These are phyloP conservation scores for Piprites chloris DNA, from an alignment of 2,113 vertebrate species.

Conservation along the genomic window DNA sequence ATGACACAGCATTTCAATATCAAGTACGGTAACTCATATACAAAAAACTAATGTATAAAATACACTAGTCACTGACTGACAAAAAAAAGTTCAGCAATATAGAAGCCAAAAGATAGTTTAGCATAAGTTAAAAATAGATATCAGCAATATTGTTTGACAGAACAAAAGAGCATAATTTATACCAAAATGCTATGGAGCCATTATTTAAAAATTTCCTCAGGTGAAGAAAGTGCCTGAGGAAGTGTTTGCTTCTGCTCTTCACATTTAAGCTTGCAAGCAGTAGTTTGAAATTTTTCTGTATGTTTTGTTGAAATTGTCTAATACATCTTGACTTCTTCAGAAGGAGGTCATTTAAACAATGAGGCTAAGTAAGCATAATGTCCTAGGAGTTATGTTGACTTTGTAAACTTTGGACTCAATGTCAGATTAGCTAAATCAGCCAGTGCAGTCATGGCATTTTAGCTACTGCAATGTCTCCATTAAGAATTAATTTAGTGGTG, in stretches of 20 bases:
- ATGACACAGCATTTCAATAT: background rate
- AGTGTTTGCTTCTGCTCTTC: slow-evolving; percentile 16
- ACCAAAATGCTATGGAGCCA: background rate
- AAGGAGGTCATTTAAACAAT: slow-evolving; percentile 25
- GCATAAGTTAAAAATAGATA: background rate
- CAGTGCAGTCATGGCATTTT: background rate
- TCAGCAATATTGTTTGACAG: background rate
- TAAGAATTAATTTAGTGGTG: background rate
- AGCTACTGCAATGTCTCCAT: background rate
- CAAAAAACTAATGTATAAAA: background rate
- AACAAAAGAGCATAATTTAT: background rate
- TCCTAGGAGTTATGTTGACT: background rate
- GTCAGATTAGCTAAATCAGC: background rate
- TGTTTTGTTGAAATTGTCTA: slow-evolving; percentile 30
- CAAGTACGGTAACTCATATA: background rate
- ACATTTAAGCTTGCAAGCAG: slow-evolving; percentile 15
- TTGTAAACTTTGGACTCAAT: background rate
- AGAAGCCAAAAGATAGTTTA: background rate
- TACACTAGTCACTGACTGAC: background rate
- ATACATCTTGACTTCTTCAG: slow-evolving; percentile 33
- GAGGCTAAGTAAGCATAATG: background rate
- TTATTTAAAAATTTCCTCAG: slow-evolving; percentile 4
- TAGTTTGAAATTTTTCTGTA: slow-evolving; percentile 2
- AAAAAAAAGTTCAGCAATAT: background rate
- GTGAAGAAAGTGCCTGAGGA: background rate